These are phyloP conservation scores for Cephus nigrinus DNA, from an alignment of 2,888 invertebrate species.

Conservation along the genomic window DNA sequence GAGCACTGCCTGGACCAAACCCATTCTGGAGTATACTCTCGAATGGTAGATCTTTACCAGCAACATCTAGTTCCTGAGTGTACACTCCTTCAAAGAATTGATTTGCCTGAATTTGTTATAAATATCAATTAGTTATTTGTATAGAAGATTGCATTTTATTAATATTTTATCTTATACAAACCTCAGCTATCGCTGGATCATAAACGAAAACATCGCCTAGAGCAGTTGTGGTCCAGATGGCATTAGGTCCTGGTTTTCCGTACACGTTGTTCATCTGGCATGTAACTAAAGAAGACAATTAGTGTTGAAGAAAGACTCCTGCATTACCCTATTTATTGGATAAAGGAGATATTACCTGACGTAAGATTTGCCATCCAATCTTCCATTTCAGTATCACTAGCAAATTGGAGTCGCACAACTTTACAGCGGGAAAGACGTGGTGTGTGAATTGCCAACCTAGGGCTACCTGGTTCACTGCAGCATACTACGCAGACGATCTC, in stretches of 20 bases:
- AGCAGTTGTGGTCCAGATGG: conserved; percentile 82
- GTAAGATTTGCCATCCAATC: conserved; percentile 89
- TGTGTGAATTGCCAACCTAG: conserved; percentile 80
- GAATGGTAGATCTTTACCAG: conserved; percentile 77
- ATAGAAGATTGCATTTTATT: conserved; percentile 8
- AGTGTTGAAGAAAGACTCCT: background rate
- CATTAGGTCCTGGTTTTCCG: conserved; percentile 77
- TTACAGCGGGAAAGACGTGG: conserved; percentile 71
- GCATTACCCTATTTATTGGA: background rate
- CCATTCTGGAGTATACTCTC: conserved; percentile 76
- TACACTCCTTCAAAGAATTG: conserved; percentile 51
- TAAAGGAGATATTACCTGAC: conserved; percentile 65
- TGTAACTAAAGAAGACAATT: conserved; percentile 68
- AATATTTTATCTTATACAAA: conserved; percentile 50
- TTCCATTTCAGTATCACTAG: conserved; percentile 86
- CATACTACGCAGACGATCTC: conserved; percentile 82
- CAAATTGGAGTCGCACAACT: conserved; percentile 81
- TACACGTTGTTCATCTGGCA: conserved; percentile 79
- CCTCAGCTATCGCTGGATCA: conserved; percentile 77
- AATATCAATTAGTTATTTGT: background rate
- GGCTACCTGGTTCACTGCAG: conserved; percentile 84
- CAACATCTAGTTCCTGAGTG: conserved; percentile 76
- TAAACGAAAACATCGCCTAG: conserved; percentile 86
- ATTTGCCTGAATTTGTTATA: conserved; percentile 44
- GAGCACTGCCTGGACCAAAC: conserved; percentile 77